Evolutionary conservation across 2,888 invertebrate species (phyloP), one percentile per base, ranked within the genome.

Genomic region (Hydrotaea cyrtoneurina): DNA sequence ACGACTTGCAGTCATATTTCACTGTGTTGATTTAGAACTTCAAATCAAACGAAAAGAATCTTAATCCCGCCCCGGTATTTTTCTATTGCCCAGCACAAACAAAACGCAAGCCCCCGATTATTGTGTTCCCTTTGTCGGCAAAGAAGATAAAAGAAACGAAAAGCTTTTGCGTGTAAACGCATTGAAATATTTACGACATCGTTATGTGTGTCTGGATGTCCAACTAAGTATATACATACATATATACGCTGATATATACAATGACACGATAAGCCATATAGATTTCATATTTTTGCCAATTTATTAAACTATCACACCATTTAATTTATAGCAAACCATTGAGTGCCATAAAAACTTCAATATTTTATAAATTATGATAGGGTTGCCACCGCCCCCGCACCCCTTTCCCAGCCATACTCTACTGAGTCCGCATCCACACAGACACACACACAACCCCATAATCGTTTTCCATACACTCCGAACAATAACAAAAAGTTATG

Each of bases 301-400:
- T 89, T 88, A 89, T 88, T 88, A 88, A 88, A 88, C 88, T 91
- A 90, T 91, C 90, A 88, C 88, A 88, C 73, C 80, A 80, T 82
- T 90, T 90, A 91, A 89, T 90, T 90, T 91, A 91, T 90, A 88
- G 87, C 87, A 74, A 36, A 85, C 90, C 88, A 90, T 90, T 90
- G 89, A 66, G 39, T 88, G 88, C 87, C 88, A 89, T 90, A 91
- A 91, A 91, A 90, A 88, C 90, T 88, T 90, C 90, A 90, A 90
- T 89, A 90, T 89, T 89, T 88, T 88, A 88, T 90, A 89, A 89
- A 89, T 90, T 90, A 90, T 88, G 88, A 88, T 75, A 75, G 55
- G 72, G 17, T 23, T 46, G 72, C n/a, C 66, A 7, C 50, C 13
- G n/a, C 43, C 15, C n/a, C 53, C 53, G 8, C 53, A n/a, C 17